These are phyloP conservation scores for Brotula barbata DNA, from an alignment of 2,797 vertebrate genomes.

Conservation along the genomic window DNA sequence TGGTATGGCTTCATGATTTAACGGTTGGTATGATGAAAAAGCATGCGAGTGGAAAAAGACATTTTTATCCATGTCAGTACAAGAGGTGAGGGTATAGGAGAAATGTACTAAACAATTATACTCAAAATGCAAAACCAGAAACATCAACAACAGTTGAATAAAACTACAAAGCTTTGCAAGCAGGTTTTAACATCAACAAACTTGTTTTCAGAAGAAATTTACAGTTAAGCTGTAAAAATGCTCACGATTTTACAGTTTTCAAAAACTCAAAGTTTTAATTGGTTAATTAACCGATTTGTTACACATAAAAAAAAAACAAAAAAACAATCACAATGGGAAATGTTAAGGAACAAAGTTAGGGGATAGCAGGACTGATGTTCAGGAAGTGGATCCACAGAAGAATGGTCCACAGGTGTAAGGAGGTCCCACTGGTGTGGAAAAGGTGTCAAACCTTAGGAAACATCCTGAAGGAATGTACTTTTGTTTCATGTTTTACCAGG, in stretches of 20 bases:
- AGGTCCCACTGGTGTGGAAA: constrained; percentile 31
- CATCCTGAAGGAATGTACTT: constrained; percentile 68
- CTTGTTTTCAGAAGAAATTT: constrained; percentile 63
- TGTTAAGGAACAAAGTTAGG: constrained; percentile 21
- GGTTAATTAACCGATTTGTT: no score
- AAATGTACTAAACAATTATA: constrained; percentile 13
- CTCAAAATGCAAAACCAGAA: constrained; percentile 19
- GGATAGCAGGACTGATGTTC: constrained; percentile 53
- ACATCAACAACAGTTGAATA: constrained; percentile 28
- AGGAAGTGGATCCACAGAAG: constrained; percentile 22
- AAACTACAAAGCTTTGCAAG: constrained; percentile 62
- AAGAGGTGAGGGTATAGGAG: constrained; percentile 17
- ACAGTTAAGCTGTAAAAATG: constrained; percentile 69
- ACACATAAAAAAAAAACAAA: constrained; percentile 28
- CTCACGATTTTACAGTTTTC: constrained; percentile 76
- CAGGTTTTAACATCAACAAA: constrained; percentile 57
- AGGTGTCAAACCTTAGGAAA: constrained; percentile 30
- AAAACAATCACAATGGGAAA: constrained; percentile 10
- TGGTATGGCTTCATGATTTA: no score
- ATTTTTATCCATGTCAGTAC: constrained; percentile 27
- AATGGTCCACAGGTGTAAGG: constrained; percentile 26
- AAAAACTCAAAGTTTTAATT: neutral
- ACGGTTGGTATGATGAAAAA: no score
- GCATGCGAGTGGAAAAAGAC: constrained; percentile 21
- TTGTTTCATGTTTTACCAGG: constrained; percentile 21